A percentile compares a stretch with the other conserved stretches of the same genome.
phyloP scores from a whole-genome alignment of 2,888 invertebrate genomes.

The Philaethria dido region DNA sequence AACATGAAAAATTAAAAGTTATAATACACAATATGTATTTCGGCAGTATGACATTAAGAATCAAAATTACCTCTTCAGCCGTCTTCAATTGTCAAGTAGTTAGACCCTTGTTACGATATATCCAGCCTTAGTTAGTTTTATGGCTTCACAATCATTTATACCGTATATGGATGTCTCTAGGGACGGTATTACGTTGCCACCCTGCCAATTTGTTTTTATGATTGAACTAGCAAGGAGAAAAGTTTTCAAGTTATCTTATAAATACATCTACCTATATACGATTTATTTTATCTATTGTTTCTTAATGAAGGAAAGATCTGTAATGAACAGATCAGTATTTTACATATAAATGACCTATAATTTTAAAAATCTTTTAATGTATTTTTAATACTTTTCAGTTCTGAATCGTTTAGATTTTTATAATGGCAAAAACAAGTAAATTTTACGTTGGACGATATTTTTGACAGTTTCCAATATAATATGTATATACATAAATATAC shows the following conservation, averaged over 20 bases:
- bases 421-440: too few relatives aligned
- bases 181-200: constrained; percentile 70
- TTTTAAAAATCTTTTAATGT: too few relatives aligned
- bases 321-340: not conserved
- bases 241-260: constrained; percentile 33
- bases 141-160: constrained; percentile 50
- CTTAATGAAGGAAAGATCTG: too few relatives aligned
- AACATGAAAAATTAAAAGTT: not conserved
- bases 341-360: too few relatives aligned
- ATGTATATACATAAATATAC: not conserved
- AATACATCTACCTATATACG: constrained; percentile 4
- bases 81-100: constrained; percentile 46
- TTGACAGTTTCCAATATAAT: not conserved
- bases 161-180: constrained; percentile 53
- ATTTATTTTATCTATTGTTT: not conserved
- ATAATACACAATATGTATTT: not conserved
- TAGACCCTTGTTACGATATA: constrained; percentile 62
- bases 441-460: too few relatives aligned
- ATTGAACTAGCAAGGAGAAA: constrained; percentile 39
- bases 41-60: constrained; percentile 33
- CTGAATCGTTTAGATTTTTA: too few relatives aligned
- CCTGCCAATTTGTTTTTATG: constrained; percentile 77
- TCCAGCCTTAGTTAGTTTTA: constrained; percentile 55
- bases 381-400: too few relatives aligned
- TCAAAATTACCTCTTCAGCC: constrained; percentile 41